phyloP scores from a whole-genome alignment of 2,888 invertebrate species.

The Drosophila recens region DNA sequence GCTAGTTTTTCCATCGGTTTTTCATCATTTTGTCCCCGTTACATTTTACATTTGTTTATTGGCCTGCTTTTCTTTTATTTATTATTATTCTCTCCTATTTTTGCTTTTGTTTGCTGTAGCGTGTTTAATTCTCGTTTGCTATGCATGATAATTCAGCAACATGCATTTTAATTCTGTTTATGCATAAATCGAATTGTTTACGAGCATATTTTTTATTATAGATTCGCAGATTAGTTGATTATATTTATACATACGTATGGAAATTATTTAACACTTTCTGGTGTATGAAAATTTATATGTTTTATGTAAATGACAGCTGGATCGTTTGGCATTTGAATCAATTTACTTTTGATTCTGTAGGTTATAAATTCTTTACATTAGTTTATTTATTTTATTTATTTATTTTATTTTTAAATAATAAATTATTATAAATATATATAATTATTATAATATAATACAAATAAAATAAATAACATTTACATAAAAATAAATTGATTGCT shows the following conservation, averaged over 20 bases:
- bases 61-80: constrained; percentile 12
- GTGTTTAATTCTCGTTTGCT: constrained; percentile 42
- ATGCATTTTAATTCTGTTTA: constrained; percentile 44
- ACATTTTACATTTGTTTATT: constrained; percentile 53
- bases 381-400: no score
- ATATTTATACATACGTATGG: not conserved
- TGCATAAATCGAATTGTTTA: constrained; percentile 45
- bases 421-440: no score
- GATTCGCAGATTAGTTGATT: constrained; percentile 18
- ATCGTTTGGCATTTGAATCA: not conserved
- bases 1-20: constrained; percentile 21
- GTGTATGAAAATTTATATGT: not conserved
- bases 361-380: not conserved
- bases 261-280: constrained; percentile 1
- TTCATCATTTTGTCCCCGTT: constrained; percentile 48
- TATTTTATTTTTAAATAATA: no score
- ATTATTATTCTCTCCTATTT: not conserved
- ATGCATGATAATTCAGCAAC: constrained; percentile 32
- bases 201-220: constrained; percentile 10
- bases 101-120: constrained; percentile 16
- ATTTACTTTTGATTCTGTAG: not conserved
- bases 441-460: no score
- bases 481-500: no score
- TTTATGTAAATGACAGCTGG: not conserved
- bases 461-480: no score